These are phyloP conservation scores for Phalacrocorax carbo DNA, from an alignment of 2,113 vertebrate genomes.

Conservation along the genomic window DNA sequence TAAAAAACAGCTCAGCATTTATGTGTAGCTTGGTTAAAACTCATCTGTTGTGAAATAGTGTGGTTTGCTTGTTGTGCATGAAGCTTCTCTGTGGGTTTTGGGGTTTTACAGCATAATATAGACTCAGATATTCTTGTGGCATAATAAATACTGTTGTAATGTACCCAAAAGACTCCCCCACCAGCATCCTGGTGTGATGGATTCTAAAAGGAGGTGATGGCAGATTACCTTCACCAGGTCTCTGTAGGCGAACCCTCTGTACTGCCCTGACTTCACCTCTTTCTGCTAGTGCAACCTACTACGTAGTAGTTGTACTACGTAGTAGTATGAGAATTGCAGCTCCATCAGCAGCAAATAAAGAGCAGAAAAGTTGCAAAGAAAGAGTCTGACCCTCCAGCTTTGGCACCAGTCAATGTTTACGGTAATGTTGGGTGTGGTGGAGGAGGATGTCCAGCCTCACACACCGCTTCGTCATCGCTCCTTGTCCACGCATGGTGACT, in stretches of 20 bases:
- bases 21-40: neutral
- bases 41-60: neutral
- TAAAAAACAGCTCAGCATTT: neutral
- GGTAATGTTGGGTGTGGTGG: fast-evolving
- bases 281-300: neutral
- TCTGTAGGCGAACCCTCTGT: neutral
- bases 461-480: neutral
- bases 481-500: fast-evolving
- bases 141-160: neutral
- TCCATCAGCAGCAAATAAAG: neutral
- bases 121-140: neutral
- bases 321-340: neutral
- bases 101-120: neutral
- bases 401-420: neutral
- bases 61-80: neutral
- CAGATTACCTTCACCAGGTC: neutral
- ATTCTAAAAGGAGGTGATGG: neutral
- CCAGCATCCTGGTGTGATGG: neutral
- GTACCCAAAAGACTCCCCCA: neutral
- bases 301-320: fast-evolving
- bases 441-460: neutral
- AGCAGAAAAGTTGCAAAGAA: neutral
- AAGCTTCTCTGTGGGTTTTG: neutral
- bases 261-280: neutral
- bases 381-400: neutral